phyloP scores from a whole-genome alignment of 2,113 vertebrate genomes.

The Candoia aspera region DNA sequence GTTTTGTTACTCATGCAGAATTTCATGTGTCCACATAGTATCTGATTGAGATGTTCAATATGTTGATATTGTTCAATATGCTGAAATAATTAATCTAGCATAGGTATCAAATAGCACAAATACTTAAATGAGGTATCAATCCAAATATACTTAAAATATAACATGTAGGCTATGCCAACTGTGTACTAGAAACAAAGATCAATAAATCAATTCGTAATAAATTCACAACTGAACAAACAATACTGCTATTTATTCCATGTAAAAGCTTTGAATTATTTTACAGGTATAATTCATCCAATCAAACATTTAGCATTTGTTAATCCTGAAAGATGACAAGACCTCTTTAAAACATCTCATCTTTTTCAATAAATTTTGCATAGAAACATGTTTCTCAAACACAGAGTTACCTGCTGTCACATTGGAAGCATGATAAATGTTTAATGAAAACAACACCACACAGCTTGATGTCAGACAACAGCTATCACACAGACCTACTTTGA shows the following conservation, averaged over 20 bases:
- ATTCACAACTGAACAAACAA: slow-evolving; percentile 39
- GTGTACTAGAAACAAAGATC: neutral
- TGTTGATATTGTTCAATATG: neutral
- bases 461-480: slow-evolving; percentile 88
- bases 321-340: slow-evolving; percentile 87
- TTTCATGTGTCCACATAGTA: neutral
- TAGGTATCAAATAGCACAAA: neutral
- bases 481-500: slow-evolving; percentile 85
- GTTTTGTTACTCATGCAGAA: neutral
- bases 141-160: neutral
- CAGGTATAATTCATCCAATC: slow-evolving; percentile 68
- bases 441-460: slow-evolving; percentile 96
- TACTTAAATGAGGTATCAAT: neutral
- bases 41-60: neutral
- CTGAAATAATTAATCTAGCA: fast-evolving
- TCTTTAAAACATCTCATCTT: slow-evolving; percentile 84
- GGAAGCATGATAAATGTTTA: slow-evolving; percentile 97
- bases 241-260: neutral
- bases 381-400: slow-evolving; percentile 85
- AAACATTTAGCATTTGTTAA: slow-evolving; percentile 85
- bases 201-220: neutral
- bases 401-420: slow-evolving; percentile 93
- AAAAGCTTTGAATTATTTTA: neutral
- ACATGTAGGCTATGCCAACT: fast-evolving
- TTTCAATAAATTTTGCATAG: slow-evolving; percentile 98